Evolutionary conservation across 2,797 vertebrate species (phyloP).

Genomic region (Parotocinclus haroldoi): DNA sequence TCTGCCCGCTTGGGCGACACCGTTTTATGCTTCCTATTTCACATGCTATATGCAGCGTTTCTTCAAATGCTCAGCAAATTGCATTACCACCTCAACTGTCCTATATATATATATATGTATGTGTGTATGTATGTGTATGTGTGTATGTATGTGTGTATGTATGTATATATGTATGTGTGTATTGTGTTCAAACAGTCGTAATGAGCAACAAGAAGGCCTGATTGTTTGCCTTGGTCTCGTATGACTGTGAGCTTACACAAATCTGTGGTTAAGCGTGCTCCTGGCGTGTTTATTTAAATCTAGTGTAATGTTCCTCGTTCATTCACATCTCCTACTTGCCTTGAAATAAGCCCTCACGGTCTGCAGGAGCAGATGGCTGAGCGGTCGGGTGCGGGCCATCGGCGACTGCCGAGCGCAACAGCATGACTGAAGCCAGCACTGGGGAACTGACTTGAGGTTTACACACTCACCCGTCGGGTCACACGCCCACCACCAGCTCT

Average conservation of each 20-base stretch:
- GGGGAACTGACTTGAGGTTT: constrained; percentile 38
- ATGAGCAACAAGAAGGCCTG: not conserved
- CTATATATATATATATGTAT: no score
- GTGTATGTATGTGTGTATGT: no score
- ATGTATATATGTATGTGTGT: no score
- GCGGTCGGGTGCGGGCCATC: constrained; percentile 53
- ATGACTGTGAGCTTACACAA: no score
- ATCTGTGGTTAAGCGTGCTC: no score
- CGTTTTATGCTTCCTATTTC: constrained; percentile 2
- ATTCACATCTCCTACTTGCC: constrained; percentile 37
- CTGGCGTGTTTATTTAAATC: no score
- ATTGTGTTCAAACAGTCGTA: no score
- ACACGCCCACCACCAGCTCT: constrained; percentile 30
- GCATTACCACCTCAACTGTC: no score
- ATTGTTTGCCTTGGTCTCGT: constrained; percentile 6
- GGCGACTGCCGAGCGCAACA: constrained; percentile 41
- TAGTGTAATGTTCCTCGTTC: not conserved
- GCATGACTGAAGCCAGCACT: constrained; percentile 22
- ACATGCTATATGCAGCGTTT: no score
- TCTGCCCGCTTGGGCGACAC: constrained; percentile 3
- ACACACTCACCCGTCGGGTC: constrained; percentile 17
- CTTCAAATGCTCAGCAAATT: no score
- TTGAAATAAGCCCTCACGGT: constrained; percentile 41
- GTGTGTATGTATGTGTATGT: no score
- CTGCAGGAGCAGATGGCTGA: constrained; percentile 52